Conservation (phyloP, 2,113 vertebrate species). For the Ciconia stormi region DNA sequence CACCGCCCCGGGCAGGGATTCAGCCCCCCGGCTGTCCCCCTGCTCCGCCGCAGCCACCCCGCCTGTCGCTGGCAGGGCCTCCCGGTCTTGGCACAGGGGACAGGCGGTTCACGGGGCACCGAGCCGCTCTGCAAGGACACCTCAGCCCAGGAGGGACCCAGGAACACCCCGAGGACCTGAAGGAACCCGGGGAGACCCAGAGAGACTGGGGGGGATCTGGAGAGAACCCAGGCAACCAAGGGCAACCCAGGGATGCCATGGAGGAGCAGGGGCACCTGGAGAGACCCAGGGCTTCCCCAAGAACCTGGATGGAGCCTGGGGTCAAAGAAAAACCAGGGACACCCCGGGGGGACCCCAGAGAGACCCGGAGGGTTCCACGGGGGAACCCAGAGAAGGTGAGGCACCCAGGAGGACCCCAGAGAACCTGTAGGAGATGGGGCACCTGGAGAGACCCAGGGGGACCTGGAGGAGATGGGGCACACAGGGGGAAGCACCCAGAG, state of each 20-base stretch:
- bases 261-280: neutral
- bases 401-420: neutral
- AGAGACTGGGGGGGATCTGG: neutral
- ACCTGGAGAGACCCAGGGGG: neutral
- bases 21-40: neutral
- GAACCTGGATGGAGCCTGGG: neutral
- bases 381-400: too few species aligned
- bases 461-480: neutral
- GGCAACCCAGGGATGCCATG: neutral
- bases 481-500: neutral
- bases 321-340: neutral
- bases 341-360: too few species aligned
- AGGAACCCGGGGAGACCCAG: neutral
- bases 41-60: neutral
- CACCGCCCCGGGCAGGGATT: neutral
- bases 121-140: neutral
- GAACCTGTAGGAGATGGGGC: neutral
- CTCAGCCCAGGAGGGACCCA: neutral
- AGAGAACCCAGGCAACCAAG: neutral
- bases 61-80: neutral
- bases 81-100: neutral
- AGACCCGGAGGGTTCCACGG: neutral
- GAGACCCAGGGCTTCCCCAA: neutral
- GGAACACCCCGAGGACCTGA: neutral
- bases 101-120: neutral